Percentiles rank a stretch among this genome's conserved stretches.
phyloP scores from a whole-genome alignment of 2,113 vertebrate species.

The Cyprinodon variegatus region DNA sequence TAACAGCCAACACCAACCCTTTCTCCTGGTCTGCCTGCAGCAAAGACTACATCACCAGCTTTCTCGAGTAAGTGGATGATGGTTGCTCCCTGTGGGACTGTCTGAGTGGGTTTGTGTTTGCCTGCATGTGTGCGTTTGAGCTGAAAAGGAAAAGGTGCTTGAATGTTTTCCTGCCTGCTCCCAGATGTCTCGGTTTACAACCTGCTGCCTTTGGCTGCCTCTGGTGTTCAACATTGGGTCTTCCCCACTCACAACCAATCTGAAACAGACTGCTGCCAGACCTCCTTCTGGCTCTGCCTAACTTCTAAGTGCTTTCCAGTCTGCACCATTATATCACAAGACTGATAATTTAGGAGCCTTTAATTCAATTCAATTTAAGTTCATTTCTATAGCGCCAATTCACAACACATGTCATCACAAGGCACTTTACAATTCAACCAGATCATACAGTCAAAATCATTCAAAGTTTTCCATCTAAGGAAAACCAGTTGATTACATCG shows the following conservation, averaged over 20 bases:
- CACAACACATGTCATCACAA: too few relatives aligned
- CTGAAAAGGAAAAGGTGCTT: conserved; percentile 29
- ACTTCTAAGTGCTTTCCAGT: conserved; percentile 45
- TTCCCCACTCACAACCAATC: conserved; percentile 45
- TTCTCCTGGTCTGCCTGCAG: conserved; percentile 99
- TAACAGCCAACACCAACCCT: conserved; percentile 98
- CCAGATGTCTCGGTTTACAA: conserved; percentile 49
- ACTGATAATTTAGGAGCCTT: conserved; percentile 37
- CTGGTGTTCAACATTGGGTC: conserved; percentile 30
- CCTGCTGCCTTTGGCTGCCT: conserved; percentile 35
- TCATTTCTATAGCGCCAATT: too few relatives aligned
- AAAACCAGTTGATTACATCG: too few relatives aligned
- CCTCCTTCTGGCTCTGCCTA: conserved; percentile 45
- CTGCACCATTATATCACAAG: conserved; percentile 38
- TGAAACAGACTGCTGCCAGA: conserved; percentile 53
- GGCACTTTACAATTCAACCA: too few relatives aligned
- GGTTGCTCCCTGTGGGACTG: conserved; percentile 24
- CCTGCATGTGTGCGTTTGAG: conserved; percentile 10
- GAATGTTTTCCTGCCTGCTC: conserved; percentile 40
- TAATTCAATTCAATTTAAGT: background rate
- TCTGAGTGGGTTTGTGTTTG: conserved; percentile 27
- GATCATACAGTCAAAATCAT: too few relatives aligned
- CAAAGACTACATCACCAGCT: conserved; percentile 99
- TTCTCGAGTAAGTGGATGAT: conserved; percentile 95
- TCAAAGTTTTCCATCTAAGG: too few relatives aligned